Evolutionary conservation across 2,113 vertebrate genomes (phyloP).

Genomic region (Andinoacara biseriatus): DNA sequence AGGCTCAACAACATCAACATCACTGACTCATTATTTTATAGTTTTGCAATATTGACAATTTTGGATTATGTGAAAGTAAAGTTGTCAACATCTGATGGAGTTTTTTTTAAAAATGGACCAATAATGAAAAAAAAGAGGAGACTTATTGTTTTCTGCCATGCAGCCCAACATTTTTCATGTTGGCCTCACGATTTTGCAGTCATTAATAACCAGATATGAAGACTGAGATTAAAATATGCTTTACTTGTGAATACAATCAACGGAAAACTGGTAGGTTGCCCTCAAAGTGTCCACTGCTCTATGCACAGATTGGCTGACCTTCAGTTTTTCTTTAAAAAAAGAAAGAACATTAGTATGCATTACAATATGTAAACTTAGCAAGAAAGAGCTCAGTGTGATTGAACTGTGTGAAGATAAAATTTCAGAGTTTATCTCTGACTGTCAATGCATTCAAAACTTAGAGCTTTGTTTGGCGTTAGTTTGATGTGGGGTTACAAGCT

Average conservation of each 20-base stretch:
- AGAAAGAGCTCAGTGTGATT: constrained; percentile 11
- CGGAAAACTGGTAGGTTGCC: background rate
- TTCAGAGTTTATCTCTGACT: constrained; percentile 31
- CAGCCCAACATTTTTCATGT: background rate
- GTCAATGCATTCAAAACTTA: constrained; percentile 35
- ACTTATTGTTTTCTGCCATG: background rate
- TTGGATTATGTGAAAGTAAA: background rate
- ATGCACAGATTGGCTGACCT: background rate
- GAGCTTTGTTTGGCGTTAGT: constrained; percentile 31
- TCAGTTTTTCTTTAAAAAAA: constrained; percentile 8
- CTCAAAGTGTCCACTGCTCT: constrained; percentile 18
- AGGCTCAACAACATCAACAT: background rate
- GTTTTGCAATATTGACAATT: background rate
- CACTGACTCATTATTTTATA: background rate
- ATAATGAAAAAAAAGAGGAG: background rate
- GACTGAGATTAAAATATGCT: background rate
- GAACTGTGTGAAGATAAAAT: constrained; percentile 43
- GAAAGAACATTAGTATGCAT: constrained; percentile 42
- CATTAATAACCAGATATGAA: background rate
- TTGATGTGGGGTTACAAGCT: constrained; percentile 5
- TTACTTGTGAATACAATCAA: constrained; percentile 1
- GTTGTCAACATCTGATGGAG: background rate
- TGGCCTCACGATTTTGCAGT: background rate
- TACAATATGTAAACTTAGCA: constrained; percentile 10
- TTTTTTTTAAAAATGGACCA: no score